Evolutionary conservation across 2,888 invertebrate species (phyloP).

Genomic region (Deroplatys truncata): DNA sequence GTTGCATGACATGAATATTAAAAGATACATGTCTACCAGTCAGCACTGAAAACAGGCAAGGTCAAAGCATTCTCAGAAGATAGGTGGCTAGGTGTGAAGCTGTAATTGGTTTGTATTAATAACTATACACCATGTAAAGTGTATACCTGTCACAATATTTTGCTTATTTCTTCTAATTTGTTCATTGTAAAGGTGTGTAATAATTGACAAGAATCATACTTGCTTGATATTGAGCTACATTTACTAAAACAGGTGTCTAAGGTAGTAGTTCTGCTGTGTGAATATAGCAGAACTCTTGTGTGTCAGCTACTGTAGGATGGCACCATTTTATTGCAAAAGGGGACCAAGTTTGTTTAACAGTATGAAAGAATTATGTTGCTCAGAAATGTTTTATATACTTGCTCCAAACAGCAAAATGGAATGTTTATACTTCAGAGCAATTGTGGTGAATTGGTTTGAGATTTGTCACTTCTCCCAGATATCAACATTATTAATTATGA

Average conservation of each 20-base stretch:
- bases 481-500: not conserved
- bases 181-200: not conserved
- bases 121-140: not conserved
- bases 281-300: not conserved
- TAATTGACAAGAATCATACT: not conserved
- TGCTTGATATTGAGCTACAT: not conserved
- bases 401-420: not conserved
- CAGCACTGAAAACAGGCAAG: not conserved
- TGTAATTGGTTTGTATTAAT: not conserved
- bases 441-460: not conserved
- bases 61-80: not conserved
- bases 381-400: conserved; percentile 7
- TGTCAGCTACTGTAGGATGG: not conserved
- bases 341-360: not conserved
- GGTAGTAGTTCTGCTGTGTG: not conserved
- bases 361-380: not conserved
- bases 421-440: not conserved
- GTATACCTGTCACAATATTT: not conserved
- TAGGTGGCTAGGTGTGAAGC: not conserved
- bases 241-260: not conserved
- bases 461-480: not conserved
- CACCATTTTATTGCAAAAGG: conserved; percentile 1
- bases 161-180: not conserved
- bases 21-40: not conserved
- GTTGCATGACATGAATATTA: not conserved